A percentile compares a stretch with the other conserved stretches of the same genome.
Conservation (phyloP, 1,140 invertebrate species). For the Leptoteleia sp. region DNA sequence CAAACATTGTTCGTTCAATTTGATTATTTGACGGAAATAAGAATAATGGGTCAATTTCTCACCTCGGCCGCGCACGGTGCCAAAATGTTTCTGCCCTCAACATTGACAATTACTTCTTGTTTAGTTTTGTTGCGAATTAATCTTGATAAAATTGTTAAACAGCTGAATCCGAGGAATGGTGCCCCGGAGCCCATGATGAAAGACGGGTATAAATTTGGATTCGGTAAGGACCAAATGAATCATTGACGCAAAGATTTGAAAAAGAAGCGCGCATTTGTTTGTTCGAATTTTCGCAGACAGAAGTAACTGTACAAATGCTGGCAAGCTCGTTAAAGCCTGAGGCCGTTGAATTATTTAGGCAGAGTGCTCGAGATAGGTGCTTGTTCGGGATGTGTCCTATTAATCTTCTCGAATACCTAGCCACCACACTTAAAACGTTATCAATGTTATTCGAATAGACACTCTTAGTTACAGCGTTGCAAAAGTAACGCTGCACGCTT, state of each 20-base stretch:
- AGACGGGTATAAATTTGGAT: neutral
- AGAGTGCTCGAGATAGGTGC: conserved; percentile 65
- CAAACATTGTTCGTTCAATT: too few relatives aligned
- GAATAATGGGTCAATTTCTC: too few relatives aligned
- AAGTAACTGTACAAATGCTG: conserved; percentile 55
- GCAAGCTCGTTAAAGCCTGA: conserved; percentile 56
- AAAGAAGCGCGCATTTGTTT: conserved; percentile 35
- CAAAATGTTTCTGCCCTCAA: too few relatives aligned
- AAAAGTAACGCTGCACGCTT: conserved; percentile 32
- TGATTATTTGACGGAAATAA: too few relatives aligned
- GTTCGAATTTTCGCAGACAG: conserved; percentile 53
- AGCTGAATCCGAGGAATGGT: too few relatives aligned
- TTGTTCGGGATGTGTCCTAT: conserved; percentile 66
- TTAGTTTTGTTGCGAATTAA: too few relatives aligned
- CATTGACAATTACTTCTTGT: too few relatives aligned
- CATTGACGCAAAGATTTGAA: conserved; percentile 18
- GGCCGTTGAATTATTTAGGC: conserved; percentile 66
- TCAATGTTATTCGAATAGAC: conserved; percentile 62
- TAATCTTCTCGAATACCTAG: conserved; percentile 63
- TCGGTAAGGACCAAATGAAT: conserved; percentile 20
- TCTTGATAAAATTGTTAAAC: too few relatives aligned
- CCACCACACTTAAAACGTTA: conserved; percentile 58
- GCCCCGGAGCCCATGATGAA: too few relatives aligned
- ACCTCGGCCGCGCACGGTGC: too few relatives aligned
- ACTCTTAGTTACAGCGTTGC: conserved; percentile 44